Conservation (phyloP, 2,888 invertebrate genomes). For the Arrhopalites spinosus region DNA sequence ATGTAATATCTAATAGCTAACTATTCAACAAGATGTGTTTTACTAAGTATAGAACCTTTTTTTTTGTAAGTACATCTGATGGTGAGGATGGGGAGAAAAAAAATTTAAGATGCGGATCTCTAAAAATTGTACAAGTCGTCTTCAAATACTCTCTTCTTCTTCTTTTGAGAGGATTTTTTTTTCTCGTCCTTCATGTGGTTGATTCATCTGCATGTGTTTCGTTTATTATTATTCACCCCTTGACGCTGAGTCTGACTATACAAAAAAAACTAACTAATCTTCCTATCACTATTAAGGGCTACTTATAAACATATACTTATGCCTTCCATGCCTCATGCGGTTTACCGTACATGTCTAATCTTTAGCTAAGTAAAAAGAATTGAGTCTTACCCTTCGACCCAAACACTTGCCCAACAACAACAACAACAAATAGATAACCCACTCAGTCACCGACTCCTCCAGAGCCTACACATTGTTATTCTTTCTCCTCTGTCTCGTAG, state of each 20-base stretch:
- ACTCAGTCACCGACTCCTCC: background rate
- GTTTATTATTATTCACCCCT: slow-evolving; percentile 29
- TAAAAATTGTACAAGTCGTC: slow-evolving; percentile 15
- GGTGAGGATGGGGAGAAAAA: background rate
- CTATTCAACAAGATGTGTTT: background rate
- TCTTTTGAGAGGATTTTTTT: background rate
- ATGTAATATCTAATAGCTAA: background rate
- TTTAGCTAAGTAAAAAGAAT: too few relatives aligned
- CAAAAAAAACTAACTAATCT: slow-evolving; percentile 23
- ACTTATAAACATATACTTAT: slow-evolving; percentile 27
- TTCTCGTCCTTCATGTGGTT: slow-evolving; percentile 16
- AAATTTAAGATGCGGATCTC: slow-evolving; percentile 26
- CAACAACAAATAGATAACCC: slow-evolving; percentile 5
- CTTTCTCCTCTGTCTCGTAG: too few relatives aligned
- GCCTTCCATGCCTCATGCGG: background rate
- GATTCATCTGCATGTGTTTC: slow-evolving; percentile 28
- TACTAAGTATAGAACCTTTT: background rate
- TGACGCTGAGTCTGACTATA: slow-evolving; percentile 19
- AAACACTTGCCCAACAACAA: slow-evolving; percentile 1
- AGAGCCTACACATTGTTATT: too few relatives aligned
- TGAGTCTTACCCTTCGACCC: background rate
- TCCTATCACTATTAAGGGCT: slow-evolving; percentile 31
- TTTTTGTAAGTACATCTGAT: background rate
- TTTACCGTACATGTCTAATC: background rate
- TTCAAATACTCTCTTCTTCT: background rate